phyloP scores from a whole-genome alignment of 2,888 invertebrate species.

The Plusia festucae region DNA sequence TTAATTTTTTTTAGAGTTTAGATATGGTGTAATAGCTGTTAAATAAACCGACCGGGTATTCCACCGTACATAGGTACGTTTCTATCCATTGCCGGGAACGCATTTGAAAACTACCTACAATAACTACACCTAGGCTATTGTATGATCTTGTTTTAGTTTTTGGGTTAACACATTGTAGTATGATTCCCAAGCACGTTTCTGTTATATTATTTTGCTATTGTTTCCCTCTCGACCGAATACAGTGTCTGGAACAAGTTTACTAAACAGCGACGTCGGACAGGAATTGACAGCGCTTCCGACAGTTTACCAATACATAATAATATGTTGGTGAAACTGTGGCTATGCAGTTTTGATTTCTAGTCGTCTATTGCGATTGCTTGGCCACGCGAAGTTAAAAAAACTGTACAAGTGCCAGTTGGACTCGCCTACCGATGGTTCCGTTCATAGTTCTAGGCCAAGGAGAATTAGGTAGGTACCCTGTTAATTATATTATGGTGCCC shows the following conservation, averaged over 20 bases:
- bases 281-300: slow-evolving; percentile 25
- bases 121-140: neutral
- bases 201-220: slow-evolving; percentile 25
- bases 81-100: too few relatives aligned
- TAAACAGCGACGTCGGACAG: slow-evolving; percentile 32
- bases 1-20: too few relatives aligned
- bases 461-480: too few relatives aligned
- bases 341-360: slow-evolving; percentile 6
- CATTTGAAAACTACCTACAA: too few relatives aligned
- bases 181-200: slow-evolving; percentile 2
- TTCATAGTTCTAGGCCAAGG: too few relatives aligned
- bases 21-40: too few relatives aligned
- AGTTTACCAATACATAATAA: slow-evolving; percentile 39
- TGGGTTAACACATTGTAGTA: neutral
- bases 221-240: slow-evolving; percentile 8
- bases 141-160: neutral
- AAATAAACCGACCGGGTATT: too few relatives aligned
- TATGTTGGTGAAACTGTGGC: slow-evolving; percentile 12
- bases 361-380: slow-evolving; percentile 17
- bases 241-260: slow-evolving; percentile 42
- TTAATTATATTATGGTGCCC: too few relatives aligned
- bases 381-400: slow-evolving; percentile 11
- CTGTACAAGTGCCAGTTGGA: too few relatives aligned
- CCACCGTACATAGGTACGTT: too few relatives aligned
- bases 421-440: too few relatives aligned